Evolutionary conservation across 2,888 invertebrate genomes (phyloP).

Genomic region (Tinea trinotella): DNA sequence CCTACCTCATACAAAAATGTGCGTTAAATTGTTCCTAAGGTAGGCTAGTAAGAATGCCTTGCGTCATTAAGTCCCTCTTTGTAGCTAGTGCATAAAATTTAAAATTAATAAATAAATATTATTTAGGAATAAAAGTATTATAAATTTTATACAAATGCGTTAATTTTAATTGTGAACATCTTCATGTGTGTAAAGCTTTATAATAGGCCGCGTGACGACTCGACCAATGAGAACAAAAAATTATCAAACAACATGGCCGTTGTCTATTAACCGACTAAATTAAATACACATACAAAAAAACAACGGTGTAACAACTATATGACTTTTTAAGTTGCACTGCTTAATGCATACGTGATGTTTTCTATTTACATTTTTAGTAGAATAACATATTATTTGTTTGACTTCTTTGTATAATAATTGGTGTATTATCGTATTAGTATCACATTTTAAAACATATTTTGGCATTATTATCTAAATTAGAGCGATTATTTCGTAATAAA

Average conservation of each 20-base stretch:
- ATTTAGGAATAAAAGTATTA: too few relatives aligned
- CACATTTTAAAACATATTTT: not conserved
- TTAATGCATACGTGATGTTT: not conserved
- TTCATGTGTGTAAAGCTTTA: constrained; percentile 37
- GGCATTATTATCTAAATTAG: not conserved
- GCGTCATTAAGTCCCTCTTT: too few relatives aligned
- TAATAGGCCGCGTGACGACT: constrained; percentile 33
- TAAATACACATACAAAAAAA: constrained; percentile 24
- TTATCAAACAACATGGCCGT: constrained; percentile 55
- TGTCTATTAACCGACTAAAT: constrained; percentile 38
- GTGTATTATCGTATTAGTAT: not conserved
- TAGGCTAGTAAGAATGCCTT: too few relatives aligned
- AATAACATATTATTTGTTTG: not conserved
- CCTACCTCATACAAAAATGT: too few relatives aligned
- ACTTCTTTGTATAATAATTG: not conserved
- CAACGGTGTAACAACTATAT: not conserved
- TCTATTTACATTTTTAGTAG: not conserved
- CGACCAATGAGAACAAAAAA: constrained; percentile 41
- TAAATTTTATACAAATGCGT: too few relatives aligned
- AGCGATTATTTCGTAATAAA: constrained; percentile 24
- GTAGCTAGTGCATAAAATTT: too few relatives aligned
- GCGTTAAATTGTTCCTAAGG: too few relatives aligned
- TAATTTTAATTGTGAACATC: too few relatives aligned
- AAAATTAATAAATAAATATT: too few relatives aligned
- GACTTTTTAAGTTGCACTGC: not conserved